Base-by-base conservation (phyloP, 2,113 vertebrate genomes). In the Stegostoma tigrinum region DNA sequence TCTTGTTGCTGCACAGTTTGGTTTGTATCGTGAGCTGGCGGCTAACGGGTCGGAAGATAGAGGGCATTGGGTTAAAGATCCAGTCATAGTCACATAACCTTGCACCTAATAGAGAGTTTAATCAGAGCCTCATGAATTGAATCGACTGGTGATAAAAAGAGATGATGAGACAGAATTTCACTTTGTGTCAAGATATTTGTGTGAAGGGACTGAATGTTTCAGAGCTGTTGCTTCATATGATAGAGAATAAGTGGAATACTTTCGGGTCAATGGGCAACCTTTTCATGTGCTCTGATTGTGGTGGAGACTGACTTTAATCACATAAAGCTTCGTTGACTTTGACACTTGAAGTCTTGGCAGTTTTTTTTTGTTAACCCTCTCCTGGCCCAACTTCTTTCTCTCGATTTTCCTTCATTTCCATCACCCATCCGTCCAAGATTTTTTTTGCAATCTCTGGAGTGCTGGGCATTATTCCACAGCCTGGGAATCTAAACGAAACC, bases 11-110 rank as follows among this genome's bases (percentile, higher is more conserved):
- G 52, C 48, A 52, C 45, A 87, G 52, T 27, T 7, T 87, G 85
- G 48, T 48, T 48, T 87, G 85, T 23, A 19, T 87, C 21, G 14
- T 3, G 86, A 38, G 55, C 55, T 61, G 83, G 80, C n/a, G 42
- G 42, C 6, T 17, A n/a, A 4, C 19, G 14, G 83, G 38, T 7
- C 10, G 17, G 67, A 15, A 15, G 70, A 30, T 30, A 6, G 8
- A 30, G 72, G 30, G 72, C 27, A 2, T 27, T 27, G 7, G 72
- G 72, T 30, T 30, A 66, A 24, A 64, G n/a, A 5, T 12, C 42
- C 96, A n/a, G 95, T 83, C 96, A 95, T 72, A 95, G 96, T 24
- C 96, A 97, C 95, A 89, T 87, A 45, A 96, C 96, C 96, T 96
- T 94, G 95, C 95, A 96, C 61, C 96, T 95, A 93, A 2, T 5